Percentiles rank a stretch among this genome's conserved stretches.
phyloP scores from a whole-genome alignment of 1,140 invertebrate species.

The Eufriesea mexicana region DNA sequence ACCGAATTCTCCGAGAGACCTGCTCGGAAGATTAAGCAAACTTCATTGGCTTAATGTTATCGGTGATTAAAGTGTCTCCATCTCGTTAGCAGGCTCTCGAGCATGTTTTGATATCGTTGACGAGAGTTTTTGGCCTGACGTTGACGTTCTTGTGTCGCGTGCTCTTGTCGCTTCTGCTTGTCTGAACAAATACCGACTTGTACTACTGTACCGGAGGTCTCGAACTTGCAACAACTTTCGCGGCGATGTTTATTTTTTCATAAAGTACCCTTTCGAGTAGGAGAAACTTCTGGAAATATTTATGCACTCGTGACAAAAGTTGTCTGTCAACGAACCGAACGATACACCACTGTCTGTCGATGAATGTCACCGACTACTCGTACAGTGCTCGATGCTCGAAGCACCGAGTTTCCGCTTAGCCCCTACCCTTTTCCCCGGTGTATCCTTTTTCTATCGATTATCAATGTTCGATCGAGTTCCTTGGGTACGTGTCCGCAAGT shows the following conservation, averaged over 20 bases:
- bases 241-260: not conserved
- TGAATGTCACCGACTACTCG: not conserved
- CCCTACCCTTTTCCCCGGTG: not conserved
- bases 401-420: not conserved
- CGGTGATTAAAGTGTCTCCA: not conserved
- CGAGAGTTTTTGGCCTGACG: conserved; percentile 7
- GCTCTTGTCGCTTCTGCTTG: not conserved
- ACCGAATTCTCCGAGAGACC: not conserved
- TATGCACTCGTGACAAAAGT: not conserved
- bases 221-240: not conserved
- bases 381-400: not conserved
- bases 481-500: not conserved
- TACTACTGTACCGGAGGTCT: conserved; percentile 3
- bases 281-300: not conserved
- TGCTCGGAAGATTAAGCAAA: not conserved
- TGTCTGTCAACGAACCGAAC: not conserved
- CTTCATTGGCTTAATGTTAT: not conserved
- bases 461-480: not conserved
- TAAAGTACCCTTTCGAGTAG: not conserved
- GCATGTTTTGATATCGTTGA: conserved; percentile 9
- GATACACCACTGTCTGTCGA: not conserved
- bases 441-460: not conserved
- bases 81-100: not conserved
- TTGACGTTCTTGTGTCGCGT: not conserved
- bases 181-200: not conserved